Base-by-base conservation (phyloP, 2,888 invertebrate genomes). In the Podabrus alpinus region DNA sequence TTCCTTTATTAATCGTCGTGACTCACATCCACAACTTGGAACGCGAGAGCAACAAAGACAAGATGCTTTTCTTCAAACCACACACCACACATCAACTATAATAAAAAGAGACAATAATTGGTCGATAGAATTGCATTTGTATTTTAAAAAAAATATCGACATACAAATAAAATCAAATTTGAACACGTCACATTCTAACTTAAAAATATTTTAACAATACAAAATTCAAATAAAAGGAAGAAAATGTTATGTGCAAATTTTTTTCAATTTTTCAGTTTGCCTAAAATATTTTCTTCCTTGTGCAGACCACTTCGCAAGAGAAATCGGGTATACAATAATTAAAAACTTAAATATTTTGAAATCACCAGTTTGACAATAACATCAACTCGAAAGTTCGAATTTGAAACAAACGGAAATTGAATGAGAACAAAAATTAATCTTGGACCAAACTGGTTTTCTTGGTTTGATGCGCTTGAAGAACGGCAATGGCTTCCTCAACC, bases 401-500 rank as follows among this genome's bases (percentile, higher is more conserved):
- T 21, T 7, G 21, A 17, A 45, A 69, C 15, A n/a, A 62, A 25
- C 59, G n/a, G n/a, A 17, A 16, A 59, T 19, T n/a, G 4, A 29
- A 45, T 45, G 45, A 45, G n/a, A n/a, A 61, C 15, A 19, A 66
- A 70, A n/a, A 67, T 79, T 78, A 82, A 67, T 83, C 82, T 78
- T 82, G 80, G 68, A 80, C 80, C 45, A 80, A 77, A 67, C 77
- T 76, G 17, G 78, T 71, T 68, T 78, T 80, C 59, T 81, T 80
- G 84, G 95, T 95, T 88, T 97, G 97, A 88, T 98, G 98, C 85
- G 97, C 97, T 89, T 98, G 97, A 84, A 99, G 91, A 80, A 99
- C 98, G 84, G 97, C 97, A 83, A 99, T 97, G 78, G 98, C 98
- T 89, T 99, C 98, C 86, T 98, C 98, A 76, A 97, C 96, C 91